Conservation (phyloP, 2,888 invertebrate species). For the Incurvaria masculella region DNA sequence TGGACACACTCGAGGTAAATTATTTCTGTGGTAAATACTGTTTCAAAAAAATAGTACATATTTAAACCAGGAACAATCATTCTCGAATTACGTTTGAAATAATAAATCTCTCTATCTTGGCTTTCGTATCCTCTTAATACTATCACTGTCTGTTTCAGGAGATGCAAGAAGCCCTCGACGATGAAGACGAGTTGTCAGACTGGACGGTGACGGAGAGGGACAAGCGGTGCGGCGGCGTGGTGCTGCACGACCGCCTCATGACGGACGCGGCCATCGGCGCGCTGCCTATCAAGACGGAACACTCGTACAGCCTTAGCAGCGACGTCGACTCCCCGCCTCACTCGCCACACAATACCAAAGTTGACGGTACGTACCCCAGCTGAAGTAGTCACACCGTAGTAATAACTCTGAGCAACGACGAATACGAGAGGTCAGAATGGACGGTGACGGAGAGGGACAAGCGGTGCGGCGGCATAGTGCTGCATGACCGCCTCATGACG, state of each 20-base stretch:
- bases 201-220: slow-evolving; percentile 68
- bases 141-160: slow-evolving; percentile 45
- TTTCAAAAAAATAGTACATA: too few species aligned
- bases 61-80: too few species aligned
- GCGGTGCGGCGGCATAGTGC: slow-evolving; percentile 64
- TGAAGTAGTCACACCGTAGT: too few species aligned
- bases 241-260: slow-evolving; percentile 86
- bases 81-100: too few species aligned
- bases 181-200: slow-evolving; percentile 65
- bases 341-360: slow-evolving; percentile 68
- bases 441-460: slow-evolving; percentile 64
- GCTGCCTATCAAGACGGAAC: slow-evolving; percentile 84
- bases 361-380: slow-evolving; percentile 58
- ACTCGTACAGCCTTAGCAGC: slow-evolving; percentile 83
- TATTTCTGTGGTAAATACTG: too few species aligned
- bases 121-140: too few species aligned
- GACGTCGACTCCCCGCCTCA: slow-evolving; percentile 69
- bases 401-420: slow-evolving; percentile 61
- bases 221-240: slow-evolving; percentile 62
- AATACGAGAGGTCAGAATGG: slow-evolving; percentile 69
- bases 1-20: too few species aligned
- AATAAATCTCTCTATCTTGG: too few species aligned
- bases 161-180: slow-evolving; percentile 61
- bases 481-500: slow-evolving; percentile 88
- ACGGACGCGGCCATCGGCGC: slow-evolving; percentile 83